Conservation (phyloP, 2,113 vertebrate genomes). For the Cathartes aura region DNA sequence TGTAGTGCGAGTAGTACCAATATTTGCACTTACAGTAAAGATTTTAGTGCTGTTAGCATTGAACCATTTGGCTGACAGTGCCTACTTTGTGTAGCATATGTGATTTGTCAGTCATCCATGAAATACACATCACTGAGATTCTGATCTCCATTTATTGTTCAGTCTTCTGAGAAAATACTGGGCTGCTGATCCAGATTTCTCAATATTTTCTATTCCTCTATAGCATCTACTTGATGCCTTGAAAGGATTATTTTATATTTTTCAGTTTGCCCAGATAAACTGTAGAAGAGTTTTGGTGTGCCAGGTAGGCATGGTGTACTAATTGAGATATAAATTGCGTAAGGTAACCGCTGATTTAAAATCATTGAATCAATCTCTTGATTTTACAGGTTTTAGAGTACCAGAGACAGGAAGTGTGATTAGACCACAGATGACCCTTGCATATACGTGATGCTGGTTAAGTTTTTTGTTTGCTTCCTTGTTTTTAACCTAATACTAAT, state of each 20-base stretch:
- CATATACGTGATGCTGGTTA: neutral
- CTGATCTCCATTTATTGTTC: neutral
- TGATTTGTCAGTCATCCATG: conserved; percentile 36
- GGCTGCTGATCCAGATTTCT: neutral
- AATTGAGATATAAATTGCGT: neutral
- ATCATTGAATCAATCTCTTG: neutral
- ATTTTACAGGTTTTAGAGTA: neutral
- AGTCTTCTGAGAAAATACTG: conserved; percentile 11
- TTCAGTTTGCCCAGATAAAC: neutral
- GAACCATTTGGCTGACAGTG: conserved; percentile 40
- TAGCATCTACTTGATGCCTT: neutral
- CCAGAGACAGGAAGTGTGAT: neutral
- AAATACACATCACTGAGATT: conserved; percentile 12
- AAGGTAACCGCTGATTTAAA: neutral
- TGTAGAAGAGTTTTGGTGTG: neutral
- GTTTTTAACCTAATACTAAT: neutral
- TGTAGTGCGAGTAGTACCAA: neutral
- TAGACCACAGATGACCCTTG: neutral
- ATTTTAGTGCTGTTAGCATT: conserved; percentile 25
- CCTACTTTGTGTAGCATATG: conserved; percentile 2
- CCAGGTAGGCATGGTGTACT: neutral
- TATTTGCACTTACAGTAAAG: conserved; percentile 14
- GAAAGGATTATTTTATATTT: neutral
- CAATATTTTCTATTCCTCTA: neutral
- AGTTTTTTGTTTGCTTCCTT: neutral